phyloP scores from a whole-genome alignment of 2,888 invertebrate genomes.

The Rotaria sp. region DNA sequence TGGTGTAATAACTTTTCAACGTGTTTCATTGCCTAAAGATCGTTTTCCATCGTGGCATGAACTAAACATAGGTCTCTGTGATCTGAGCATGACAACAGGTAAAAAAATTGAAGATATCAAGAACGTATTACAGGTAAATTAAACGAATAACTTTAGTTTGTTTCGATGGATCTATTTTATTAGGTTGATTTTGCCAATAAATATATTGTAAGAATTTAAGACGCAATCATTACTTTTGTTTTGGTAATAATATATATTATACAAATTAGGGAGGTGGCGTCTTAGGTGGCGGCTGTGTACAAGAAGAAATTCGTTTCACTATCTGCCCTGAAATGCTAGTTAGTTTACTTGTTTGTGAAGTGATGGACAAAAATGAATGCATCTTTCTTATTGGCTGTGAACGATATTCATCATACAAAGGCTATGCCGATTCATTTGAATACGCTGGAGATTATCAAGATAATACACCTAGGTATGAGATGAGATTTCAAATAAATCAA shows the following conservation, averaged over 20 bases:
- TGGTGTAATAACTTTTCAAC: conserved; percentile 73
- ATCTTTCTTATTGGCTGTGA: conserved; percentile 60
- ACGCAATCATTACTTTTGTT: background rate
- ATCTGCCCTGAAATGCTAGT: conserved; percentile 80
- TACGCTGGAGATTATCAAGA: background rate
- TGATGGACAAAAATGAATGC: conserved; percentile 69
- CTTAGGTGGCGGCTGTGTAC: conserved; percentile 74
- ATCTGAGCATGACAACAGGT: conserved; percentile 66
- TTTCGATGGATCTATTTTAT: conserved; percentile 40
- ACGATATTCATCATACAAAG: background rate
- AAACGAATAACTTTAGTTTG: background rate
- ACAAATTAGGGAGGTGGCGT: conserved; percentile 70
- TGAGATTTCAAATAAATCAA: too few relatives aligned
- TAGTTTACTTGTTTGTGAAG: conserved; percentile 73
- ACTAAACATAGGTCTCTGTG: conserved; percentile 60
- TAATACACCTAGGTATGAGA: background rate
- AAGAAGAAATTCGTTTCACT: conserved; percentile 85
- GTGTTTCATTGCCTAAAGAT: conserved; percentile 61
- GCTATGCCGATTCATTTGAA: background rate
- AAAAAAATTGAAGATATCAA: conserved; percentile 80
- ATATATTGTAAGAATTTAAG: conserved; percentile 45
- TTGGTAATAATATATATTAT: background rate
- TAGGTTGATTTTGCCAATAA: conserved; percentile 92
- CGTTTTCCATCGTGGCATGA: conserved; percentile 63
- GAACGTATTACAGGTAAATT: conserved; percentile 63